Evolutionary conservation across 1,140 invertebrate species (phyloP).

Genomic region (Yoshiicerus persimilis): DNA sequence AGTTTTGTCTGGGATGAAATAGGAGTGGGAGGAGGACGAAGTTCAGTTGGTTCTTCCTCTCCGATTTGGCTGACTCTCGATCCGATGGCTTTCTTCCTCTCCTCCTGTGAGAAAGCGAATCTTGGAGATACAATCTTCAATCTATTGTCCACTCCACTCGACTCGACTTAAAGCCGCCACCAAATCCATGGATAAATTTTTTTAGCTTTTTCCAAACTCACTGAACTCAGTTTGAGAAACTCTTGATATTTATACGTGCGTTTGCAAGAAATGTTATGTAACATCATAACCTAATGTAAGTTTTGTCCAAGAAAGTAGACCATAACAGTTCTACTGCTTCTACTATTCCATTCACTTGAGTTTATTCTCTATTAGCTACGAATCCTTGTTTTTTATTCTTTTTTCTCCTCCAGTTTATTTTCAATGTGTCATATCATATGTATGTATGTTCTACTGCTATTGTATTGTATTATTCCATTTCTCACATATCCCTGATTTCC

Average conservation of each 20-base stretch:
- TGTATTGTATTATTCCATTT: neutral
- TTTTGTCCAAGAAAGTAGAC: neutral
- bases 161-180: neutral
- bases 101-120: neutral
- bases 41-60: neutral
- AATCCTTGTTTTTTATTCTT: neutral
- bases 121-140: neutral
- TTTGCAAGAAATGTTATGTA: neutral
- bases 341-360: neutral
- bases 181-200: neutral
- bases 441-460: neutral
- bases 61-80: neutral
- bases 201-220: neutral
- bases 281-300: neutral
- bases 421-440: neutral
- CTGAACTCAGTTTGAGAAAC: neutral
- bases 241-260: neutral
- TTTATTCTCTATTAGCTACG: neutral
- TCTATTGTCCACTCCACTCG: neutral
- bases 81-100: neutral
- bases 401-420: neutral
- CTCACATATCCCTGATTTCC: too few relatives aligned
- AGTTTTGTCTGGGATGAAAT: neutral
- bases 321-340: neutral
- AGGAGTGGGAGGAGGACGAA: neutral